phyloP scores from a whole-genome alignment of 2,888 invertebrate species.

The Lumbricus terrestris region DNA sequence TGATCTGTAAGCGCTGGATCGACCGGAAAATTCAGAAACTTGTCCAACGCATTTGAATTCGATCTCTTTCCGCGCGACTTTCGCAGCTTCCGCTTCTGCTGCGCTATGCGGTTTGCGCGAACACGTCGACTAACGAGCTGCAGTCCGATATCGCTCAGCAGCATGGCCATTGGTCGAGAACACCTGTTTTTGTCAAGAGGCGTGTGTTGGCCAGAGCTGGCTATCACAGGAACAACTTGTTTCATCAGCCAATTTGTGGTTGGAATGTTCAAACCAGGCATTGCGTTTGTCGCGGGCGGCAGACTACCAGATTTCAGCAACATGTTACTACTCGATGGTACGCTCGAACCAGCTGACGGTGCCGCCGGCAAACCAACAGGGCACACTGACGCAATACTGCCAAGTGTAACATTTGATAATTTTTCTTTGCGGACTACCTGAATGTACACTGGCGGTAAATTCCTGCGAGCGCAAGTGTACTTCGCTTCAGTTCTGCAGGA shows the following conservation, averaged over 20 bases:
- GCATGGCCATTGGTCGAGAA: background rate
- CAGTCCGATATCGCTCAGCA: background rate
- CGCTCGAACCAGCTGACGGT: background rate
- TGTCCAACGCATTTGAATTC: background rate
- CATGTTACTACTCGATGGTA: background rate
- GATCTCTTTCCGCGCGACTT: background rate
- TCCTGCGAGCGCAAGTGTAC: background rate
- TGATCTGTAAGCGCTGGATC: background rate
- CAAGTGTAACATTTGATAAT: background rate
- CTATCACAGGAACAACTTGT: background rate
- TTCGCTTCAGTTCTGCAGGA: background rate
- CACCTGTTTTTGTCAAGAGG: background rate
- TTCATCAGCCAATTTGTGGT: background rate
- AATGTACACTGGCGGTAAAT: background rate
- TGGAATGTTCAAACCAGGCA: no score
- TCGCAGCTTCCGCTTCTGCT: background rate
- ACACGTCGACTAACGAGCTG: background rate
- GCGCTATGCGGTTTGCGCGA: background rate
- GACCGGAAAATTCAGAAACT: background rate
- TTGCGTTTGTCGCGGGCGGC: background rate
- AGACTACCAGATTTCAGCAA: background rate
- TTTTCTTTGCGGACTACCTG: background rate
- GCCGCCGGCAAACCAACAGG: background rate
- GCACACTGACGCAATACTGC: background rate
- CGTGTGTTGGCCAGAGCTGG: background rate